Evolutionary conservation across 2,797 vertebrate species (phyloP).

Genomic region (Chelon auratus): DNA sequence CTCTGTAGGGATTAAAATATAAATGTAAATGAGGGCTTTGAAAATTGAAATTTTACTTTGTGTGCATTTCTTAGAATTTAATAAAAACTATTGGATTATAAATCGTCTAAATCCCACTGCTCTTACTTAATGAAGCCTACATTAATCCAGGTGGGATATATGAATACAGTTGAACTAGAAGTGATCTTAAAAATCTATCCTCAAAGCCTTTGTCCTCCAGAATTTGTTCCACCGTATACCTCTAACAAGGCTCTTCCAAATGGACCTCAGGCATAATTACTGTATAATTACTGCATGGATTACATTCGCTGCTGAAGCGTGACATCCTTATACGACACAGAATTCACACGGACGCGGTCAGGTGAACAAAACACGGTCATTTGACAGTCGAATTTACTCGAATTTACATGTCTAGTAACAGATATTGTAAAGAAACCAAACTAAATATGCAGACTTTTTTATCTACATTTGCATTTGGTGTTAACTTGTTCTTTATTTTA

Average conservation of each 20-base stretch:
- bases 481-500: no score
- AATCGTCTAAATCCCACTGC: conserved; percentile 12
- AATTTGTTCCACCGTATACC: conserved; percentile 10
- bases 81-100: conserved; percentile 12
- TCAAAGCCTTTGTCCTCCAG: conserved; percentile 13
- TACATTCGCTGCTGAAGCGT: conserved; percentile 8
- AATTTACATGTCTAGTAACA: no score
- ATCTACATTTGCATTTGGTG: no score
- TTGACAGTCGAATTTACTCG: not conserved
- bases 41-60: conserved; percentile 4
- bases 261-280: not conserved
- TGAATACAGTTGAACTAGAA: conserved; percentile 3
- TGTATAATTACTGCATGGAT: not conserved
- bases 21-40: conserved; percentile 27
- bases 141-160: conserved; percentile 6
- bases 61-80: conserved; percentile 13
- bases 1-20: conserved; percentile 25
- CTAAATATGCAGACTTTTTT: no score
- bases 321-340: not conserved
- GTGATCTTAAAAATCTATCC: conserved; percentile 8
- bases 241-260: conserved; percentile 14
- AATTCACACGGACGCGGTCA: not conserved
- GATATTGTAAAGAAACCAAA: no score
- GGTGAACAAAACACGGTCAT: not conserved
- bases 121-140: conserved; percentile 9